Evolutionary conservation across 2,888 invertebrate genomes (phyloP), one percentile per base, ranked within the genome.

Genomic region (Eupeodes luniger): DNA sequence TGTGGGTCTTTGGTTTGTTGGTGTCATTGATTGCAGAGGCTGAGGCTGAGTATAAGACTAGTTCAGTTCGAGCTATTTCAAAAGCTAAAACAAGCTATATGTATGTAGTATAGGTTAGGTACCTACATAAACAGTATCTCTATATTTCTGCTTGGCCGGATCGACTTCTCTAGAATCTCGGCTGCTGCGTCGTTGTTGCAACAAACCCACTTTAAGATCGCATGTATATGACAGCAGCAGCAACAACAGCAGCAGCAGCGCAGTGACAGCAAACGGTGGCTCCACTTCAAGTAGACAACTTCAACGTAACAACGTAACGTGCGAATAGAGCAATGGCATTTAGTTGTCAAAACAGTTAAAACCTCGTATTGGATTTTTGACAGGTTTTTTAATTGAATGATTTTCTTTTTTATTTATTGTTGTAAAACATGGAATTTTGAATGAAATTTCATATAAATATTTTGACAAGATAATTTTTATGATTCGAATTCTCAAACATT

Each of bases 121-220:
- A 27, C 27, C 27, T 27, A 27, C 27, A 27, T 27, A 27, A 27
- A 27, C 27, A 27, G 27, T 27, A 27, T 27, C 27, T 5, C 40
- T 40, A 53, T 53, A 57, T 74, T 88, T 88, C 84, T 81, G 77
- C 87, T 81, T 80, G 36, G 77, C 59, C 77, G 84, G 74, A 88
- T 88, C 84, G 84, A 78, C 84, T 81, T 66, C 7, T 77, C 84
- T 70, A 88, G 87, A 88, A 81, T 88, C 27, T 27, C 77, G 84
- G 59, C 64, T 72, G 62, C 27, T 27, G 27, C 27, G 27, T 27
- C 62, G 75, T 62, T 75, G 74, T 78, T 74, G 84, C 64, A 77
- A 81, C 67, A 84, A 84, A 64, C 84, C 83, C 84, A 84, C 87
- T 88, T 84, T 80, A 79, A 66, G 80, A 72, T 76, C 59, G 55